A percentile compares a stretch with the other conserved stretches of the same genome.
Evolutionary conservation across 1,140 invertebrate genomes (phyloP).

Genomic region (Drosophila prosaltans): DNA sequence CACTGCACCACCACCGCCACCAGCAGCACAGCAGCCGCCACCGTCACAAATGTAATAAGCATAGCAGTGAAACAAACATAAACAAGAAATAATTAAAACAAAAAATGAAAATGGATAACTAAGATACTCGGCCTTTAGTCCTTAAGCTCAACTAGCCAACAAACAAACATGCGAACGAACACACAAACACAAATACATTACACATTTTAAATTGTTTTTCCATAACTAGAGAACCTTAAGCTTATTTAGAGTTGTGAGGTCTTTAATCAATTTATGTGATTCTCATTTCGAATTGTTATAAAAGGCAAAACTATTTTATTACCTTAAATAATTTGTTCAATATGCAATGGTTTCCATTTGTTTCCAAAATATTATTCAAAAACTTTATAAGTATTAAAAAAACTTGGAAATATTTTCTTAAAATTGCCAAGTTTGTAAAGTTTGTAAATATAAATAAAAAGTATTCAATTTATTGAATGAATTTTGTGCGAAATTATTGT

Average conservation of each 20-base stretch:
- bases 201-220: background rate
- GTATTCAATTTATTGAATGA: background rate
- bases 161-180: constrained; percentile 32
- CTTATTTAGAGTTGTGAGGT: constrained; percentile 13
- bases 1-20: constrained; percentile 55
- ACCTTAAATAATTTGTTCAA: background rate
- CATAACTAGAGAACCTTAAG: background rate
- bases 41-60: constrained; percentile 53
- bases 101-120: background rate
- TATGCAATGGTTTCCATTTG: background rate
- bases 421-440: background rate
- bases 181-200: constrained; percentile 10
- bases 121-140: constrained; percentile 43
- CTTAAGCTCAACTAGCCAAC: constrained; percentile 52
- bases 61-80: constrained; percentile 28
- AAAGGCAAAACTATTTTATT: background rate
- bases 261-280: constrained; percentile 1
- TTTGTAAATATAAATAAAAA: background rate
- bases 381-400: background rate
- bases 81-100: constrained; percentile 6
- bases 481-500: background rate
- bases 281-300: background rate
- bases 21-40: constrained; percentile 64
- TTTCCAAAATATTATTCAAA: background rate
- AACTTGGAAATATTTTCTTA: background rate